Evolutionary conservation across 2,888 invertebrate genomes (phyloP), one percentile per base, ranked within the genome.

Genomic region (Sinopyrophorus schimmeli): DNA sequence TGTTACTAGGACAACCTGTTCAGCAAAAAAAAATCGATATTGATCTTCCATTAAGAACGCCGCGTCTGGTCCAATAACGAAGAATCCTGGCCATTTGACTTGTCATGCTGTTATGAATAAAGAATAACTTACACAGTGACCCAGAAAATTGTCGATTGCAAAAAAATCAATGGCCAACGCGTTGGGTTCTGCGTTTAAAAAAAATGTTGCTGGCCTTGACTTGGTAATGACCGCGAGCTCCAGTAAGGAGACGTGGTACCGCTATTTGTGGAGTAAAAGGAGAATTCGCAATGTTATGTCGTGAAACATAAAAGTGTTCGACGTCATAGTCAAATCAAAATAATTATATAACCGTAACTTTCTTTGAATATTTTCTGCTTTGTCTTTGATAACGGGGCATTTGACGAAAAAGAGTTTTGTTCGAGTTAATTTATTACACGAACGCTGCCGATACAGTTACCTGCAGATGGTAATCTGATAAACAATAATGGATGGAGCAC

Each of bases 261-360:
- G 38, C 57, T 59, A 57, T 46, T 52, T 27, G 16, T 30, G 56
- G 43, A 43, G 43, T 35, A 35, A 41, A 24, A 32, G 31, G 41
- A 14, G 30, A 30, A n/a, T 30, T 9, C 30, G 17, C 3, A 11
- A 16, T 10, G 6, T 10, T 20, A 24, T 39, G 26, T 21, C 31
- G 27, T 35, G 38, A 27, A 38, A 27, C 18, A 27, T 27, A 16
- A 38, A 35, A 31, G n/a, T n/a, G n/a, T n/a, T n/a, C n/a, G n/a
- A n/a, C n/a, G n/a, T n/a, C n/a, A n/a, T n/a, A n/a, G 43, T 40
- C 34, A 35, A 24, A 24, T 24, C 12, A 18, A 23, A 31, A 39
- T 44, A 44, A 50, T 38, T 44, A 32, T 28, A 44, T 50, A 44
- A 50, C 44, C 38, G 50, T 50, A 44, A 26, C 41, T 37, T 44